Base-by-base conservation (phyloP, 2,113 vertebrate species). In the Hemicordylus capensis region DNA sequence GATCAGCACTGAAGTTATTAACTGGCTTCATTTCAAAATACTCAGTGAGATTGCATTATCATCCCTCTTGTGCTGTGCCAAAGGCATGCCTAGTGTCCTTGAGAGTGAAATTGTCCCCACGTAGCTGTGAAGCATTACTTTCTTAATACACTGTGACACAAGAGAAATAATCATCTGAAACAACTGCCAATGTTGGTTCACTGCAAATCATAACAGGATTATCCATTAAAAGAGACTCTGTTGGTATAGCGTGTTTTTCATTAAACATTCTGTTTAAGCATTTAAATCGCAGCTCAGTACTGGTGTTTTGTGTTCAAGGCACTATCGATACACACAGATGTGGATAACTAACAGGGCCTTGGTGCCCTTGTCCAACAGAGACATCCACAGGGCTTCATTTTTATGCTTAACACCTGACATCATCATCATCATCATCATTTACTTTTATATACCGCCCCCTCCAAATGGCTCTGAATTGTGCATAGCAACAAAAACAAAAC, bases 21-120 rank as follows among this genome's bases (percentile, higher is more conserved):
- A 93, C 86, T 61, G 86, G 22, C 86, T 92, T 85, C 90, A 88
- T 48, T 77, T 87, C 91, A 84, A 81, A 87, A 89, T 81, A 31
- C 78, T 92, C 89, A 81, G 90, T 93, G 90, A 94, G 91, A 10
- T 80, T 86, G 92, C 89, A 56, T 70, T 84, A 85, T 93, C 88
- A 59, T 42, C 82, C 79, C 85, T 88, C 85, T 42, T 70, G 81
- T 66, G 77, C 86, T 58, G 72, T 67, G 91, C 81, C 83, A 67
- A 92, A 93, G 77, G 80, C 87, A 86, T 61, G 86, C 86, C 88
- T 59, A 9, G 67, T 83, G 92, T 86, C 94, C 93, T 93, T 92
- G 90, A 89, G 74, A 86, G 81, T 0, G 24, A 87, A 88, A 80
- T 66, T 80, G 88, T 81, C 89, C 87, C 84, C 85, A 69, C 20